Evolutionary conservation across 1,140 invertebrate genomes (phyloP), one percentile per base, ranked within the genome.

Genomic region (Drosophila ficusphila): DNA sequence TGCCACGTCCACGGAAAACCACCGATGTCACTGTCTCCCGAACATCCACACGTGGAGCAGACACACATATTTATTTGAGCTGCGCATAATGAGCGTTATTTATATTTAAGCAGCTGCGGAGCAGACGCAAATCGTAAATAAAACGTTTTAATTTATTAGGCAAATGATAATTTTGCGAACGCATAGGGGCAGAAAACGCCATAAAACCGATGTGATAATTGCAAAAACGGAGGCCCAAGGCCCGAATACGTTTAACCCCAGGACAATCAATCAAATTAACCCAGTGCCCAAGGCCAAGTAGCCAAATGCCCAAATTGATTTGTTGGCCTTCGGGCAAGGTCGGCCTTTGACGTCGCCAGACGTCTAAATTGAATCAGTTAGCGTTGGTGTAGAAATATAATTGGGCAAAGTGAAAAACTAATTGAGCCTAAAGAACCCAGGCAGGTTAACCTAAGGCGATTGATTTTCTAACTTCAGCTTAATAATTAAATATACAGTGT

Each of bases 21-120:
- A 11, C 57, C 46, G 57, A 60, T 75, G 51, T 44, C 42, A 46
- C n/a, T 48, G 46, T 65, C 56, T 64, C 56, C 64, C 64, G 74
- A 74, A 74, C 0, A 69, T n/a, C 73, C 78, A 67, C 70, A 79
- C 58, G 70, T 69, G 53, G 65, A 31, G 44, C 54, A n/a, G 48
- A 39, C 33, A 56, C 21, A 42, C 41, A 65, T 83, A 83, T 71
- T 83, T 83, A 78, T 54, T 67, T 61, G 75, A 79, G 61, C 71
- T 52, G 76, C 71, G 65, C 71, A 64, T 85, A 85, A 79, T 85
- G 71, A 79, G 71, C 33, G 56, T 85, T 86, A 76, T 79, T 86
- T 85, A 86, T 85, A 79, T 74, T 79, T 79, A 79, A 79, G 54
- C 74, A 75, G 67, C 61, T 74, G 79, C 52, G 47, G 75, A 62